Base-by-base conservation (phyloP, 53 echinoderm and acorn worm species). In the Patiria pectinifera region DNA sequence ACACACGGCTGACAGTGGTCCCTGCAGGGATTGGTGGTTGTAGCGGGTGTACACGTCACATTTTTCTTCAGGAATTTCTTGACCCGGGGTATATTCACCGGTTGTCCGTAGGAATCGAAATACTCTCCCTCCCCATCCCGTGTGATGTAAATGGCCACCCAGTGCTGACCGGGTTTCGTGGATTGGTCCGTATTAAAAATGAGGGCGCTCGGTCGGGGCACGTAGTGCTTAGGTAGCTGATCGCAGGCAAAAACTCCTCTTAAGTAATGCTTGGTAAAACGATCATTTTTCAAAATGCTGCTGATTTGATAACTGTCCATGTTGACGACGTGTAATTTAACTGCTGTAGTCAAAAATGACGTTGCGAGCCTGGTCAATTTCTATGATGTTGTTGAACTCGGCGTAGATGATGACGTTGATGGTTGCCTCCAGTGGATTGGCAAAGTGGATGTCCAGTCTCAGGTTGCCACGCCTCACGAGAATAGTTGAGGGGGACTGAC, bases 91-190 rank as follows among this genome's bases (percentile, higher is more conserved):
- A 77, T 3, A 15, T 48, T 76, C 1, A 94, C 87, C 25, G 91
- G 92, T 25, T 71, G 47, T n/a, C 96, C 95, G 25, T 92, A 95
- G 3, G 96, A 95, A 58, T 96, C 94, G 58, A 95, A 95, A 47
- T 80, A 93, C 11, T 95, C 92, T n/a, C 82, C 84, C 43, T 74
- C 80, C 22, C 95, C 96, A 70, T 89, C 71, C 3, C 7, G 9
- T 2, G 60, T 43, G 16, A 91, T 76, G 69, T 80, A 96, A 24
- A 96, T 77, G 2, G 89, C 95, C 22, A 96, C 85, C 96, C 95
- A 96, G 81, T 96, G 96, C 7, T 89, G 78, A 12, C 96, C 96
- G 3, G 90, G 94, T 71, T 85, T 53, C 35, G 93, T 24, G 4
- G 82, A 66, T 0, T 93, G 93, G 69, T 94, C 94, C 69, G 87